Evolutionary conservation across 2,113 vertebrate genomes (phyloP), one percentile per base, ranked within the genome.

Genomic region (Amphiprion ocellaris): DNA sequence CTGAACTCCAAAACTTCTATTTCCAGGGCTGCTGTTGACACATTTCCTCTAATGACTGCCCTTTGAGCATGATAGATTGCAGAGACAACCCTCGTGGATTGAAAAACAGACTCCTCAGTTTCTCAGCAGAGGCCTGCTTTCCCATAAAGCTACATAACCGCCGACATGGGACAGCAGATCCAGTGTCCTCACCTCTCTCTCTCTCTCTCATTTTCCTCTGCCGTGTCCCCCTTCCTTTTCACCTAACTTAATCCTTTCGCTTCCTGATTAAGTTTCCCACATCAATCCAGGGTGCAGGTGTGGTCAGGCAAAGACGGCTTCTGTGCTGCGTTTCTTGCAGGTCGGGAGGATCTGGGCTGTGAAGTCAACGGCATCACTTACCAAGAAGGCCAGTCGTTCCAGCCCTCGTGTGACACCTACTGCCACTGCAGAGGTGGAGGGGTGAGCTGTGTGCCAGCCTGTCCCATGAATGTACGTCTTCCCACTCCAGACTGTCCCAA

Each of bases 401-500:
- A 97, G 93, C 97, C 96, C 0, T 96, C 95, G 77, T 99, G 97
- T 79, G 94, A 95, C 69, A 50, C 93, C 0, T 95, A 86, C 70
- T 99, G 98, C 83, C 95, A 53, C 55, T 99, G 98, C 70, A 82
- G 88, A 58, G 97, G 94, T 0, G 97, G 97, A 2, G 96, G 97
- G 9, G 92, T 99, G 80, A 95, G 79, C 81, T 99, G 98, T 1
- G 74, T 97, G 75, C 95, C 95, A 0, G 87, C 92, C 0, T 99
- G 98, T 91, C 94, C 92, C 2, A 87, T 97, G 81, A 93, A 94
- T 0, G 41, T 92, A 1, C 95, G 90, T 28, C 94, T 97, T 69
- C 96, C 97, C 81, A 95, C 90, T 41, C 86, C 94, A 0, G 97
- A 98, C 85, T 99, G 98, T 62, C 97, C 96, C 19, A 49, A 92